Base-by-base conservation (phyloP, 2,888 invertebrate genomes). In the Biston betularia region DNA sequence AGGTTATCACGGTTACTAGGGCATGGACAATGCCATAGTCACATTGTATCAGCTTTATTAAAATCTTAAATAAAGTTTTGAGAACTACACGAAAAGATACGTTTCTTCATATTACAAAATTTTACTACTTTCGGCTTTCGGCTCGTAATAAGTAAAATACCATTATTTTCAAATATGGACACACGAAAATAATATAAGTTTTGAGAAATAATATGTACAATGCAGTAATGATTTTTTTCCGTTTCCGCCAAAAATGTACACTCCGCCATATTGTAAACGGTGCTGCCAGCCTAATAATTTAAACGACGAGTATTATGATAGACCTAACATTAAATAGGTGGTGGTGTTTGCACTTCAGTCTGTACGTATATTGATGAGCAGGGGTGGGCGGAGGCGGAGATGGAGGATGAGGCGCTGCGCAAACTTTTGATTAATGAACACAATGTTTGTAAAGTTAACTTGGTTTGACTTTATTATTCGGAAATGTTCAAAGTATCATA, bases 351-450 rank as follows among this genome's bases (percentile, higher is more conserved):
- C 72, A 71, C 73, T 64, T 79, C 73, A 69, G 63, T 80, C 73
- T 69, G 63, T 80, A 76, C 68, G 66, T 77, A 80, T 74, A 79
- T 72, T 68, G 65, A 68, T 73, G 76, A 73, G 74, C 71, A 79
- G 76, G 84, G 82, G 83, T 81, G 82, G 79, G 83, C 80, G 83
- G 84, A 72, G 80, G 79, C 75, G 79, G 78, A 86, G 86, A 82
- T 83, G 86, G 86, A 88, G 89, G 87, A 87, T 87, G 87, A 88
- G 87, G 85, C 82, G 85, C 88, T 91, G 93, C 91, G 92, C 90
- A 92, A 93, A 93, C 91, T 93, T 93, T 93, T 93, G 93, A 93
- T 93, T 93, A 93, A 93, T 93, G 92, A 92, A 90, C 84, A 86
- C 84, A 87, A 89, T 89, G 89, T 89, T 90, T 88, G 86, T 86